Evolutionary conservation across 2,888 invertebrate genomes (phyloP), one percentile per base, ranked within the genome.

Genomic region (Orchesella flavescens): DNA sequence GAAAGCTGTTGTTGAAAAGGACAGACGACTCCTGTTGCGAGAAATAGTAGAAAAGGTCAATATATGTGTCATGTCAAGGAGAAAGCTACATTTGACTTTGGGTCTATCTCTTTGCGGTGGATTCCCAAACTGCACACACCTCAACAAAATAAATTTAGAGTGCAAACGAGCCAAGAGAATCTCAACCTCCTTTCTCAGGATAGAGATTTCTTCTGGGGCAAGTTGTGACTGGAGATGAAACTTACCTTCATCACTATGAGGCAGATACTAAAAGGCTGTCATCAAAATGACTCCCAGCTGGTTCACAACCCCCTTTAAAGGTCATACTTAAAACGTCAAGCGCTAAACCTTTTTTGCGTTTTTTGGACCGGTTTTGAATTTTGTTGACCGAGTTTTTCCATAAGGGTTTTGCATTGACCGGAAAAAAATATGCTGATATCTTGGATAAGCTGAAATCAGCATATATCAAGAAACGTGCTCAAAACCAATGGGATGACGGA

Each of bases 321-420:
- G 17, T 43, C 0, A 74, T 55, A 0, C 63, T 15, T 1, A 59
- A 66, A 49, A 43, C 44, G 13, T 74, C 74, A 17, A 55, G 12
- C 1, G 19, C 2, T n/a, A 81, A 81, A 59, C n/a, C 66, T 4
- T 66, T 74, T 74, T 46, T 66, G 73, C 19, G 65, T 1, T 53
- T 81, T 15, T 81, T 81, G 81, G 57, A 74, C 65, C 12, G 15
- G 57, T 1, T 65, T 1, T 57, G 73, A 46, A 65, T 81, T 65
- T 12, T 74, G n/a, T 57, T 81, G 4, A 44, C 57, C n/a, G 23
- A 81, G 4, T 81, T 66, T 49, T 66, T 81, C 21, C 4, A 43
- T 1, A 65, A 73, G 12, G 72, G 66, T 43, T 55, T 55, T 15
- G 66, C 81, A 68, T 13, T 81, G 9, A 74, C 65, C 44, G 68